phyloP scores from a whole-genome alignment of 1,140 invertebrate species.

The Riptortus pedestris region DNA sequence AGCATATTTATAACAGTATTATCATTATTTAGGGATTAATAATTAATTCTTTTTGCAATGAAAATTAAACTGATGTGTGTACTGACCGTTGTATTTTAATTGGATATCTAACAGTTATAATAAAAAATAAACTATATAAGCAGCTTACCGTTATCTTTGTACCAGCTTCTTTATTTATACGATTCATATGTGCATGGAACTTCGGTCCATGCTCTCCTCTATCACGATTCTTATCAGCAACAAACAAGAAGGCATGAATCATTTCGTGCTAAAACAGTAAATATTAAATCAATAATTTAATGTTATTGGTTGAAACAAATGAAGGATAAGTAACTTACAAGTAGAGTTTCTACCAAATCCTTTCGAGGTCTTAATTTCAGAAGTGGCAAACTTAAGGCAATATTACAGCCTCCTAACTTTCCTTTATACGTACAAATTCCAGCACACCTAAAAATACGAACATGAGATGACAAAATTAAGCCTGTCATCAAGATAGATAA shows the following conservation, averaged over 20 bases:
- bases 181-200: conserved; percentile 85
- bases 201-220: conserved; percentile 89
- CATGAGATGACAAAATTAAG: neutral
- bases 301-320: neutral
- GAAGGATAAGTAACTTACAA: conserved; percentile 44
- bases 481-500: neutral
- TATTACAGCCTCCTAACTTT: conserved; percentile 59
- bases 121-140: no score
- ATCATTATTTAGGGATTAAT: no score
- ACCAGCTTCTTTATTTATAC: conserved; percentile 80
- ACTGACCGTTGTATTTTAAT: no score
- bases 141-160: conserved; percentile 70
- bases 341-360: conserved; percentile 86
- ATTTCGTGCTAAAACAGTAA: conserved; percentile 75
- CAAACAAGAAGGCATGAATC: conserved; percentile 96
- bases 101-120: no score
- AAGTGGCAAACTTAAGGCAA: conserved; percentile 78
- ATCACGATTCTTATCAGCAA: conserved; percentile 69
- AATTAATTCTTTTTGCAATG: no score
- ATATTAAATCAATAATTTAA: conserved; percentile 24
- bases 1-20: no score
- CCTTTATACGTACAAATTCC: conserved; percentile 72
- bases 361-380: conserved; percentile 83
- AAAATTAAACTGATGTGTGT: no score
- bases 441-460: conserved; percentile 51